Percentiles rank a stretch among this genome's conserved stretches.
Conservation (phyloP, 2,888 invertebrate genomes). For the Drosophila neoperkinsi region DNA sequence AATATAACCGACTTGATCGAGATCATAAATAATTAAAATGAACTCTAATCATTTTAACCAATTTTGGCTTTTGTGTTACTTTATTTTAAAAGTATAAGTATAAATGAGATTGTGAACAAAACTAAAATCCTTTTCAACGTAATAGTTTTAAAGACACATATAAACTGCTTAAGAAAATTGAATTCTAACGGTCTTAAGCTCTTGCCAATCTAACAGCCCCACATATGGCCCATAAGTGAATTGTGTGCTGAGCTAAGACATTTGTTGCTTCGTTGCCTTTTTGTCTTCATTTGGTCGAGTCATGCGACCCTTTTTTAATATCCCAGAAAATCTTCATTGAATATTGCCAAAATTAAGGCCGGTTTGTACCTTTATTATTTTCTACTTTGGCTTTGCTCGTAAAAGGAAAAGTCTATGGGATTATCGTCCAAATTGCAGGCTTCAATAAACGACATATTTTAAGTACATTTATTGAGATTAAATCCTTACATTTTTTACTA, state of each 20-base stretch:
- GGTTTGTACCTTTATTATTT: constrained; percentile 48
- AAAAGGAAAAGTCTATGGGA: constrained; percentile 50
- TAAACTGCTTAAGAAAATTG: constrained; percentile 17
- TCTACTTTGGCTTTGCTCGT: constrained; percentile 35
- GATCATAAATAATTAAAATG: neutral
- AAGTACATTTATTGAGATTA: constrained; percentile 32
- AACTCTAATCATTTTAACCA: neutral
- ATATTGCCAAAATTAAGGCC: constrained; percentile 61
- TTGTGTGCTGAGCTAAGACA: constrained; percentile 17
- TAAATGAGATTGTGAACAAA: no score
- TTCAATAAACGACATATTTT: constrained; percentile 38
- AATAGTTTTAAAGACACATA: neutral
- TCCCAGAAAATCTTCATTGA: constrained; percentile 49
- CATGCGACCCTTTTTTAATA: constrained; percentile 60
- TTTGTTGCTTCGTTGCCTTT: constrained; percentile 36
- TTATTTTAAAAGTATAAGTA: neutral
- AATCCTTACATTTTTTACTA: constrained; percentile 24
- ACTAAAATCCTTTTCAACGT: neutral
- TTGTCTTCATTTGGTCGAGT: constrained; percentile 23
- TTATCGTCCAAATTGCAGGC: constrained; percentile 53
- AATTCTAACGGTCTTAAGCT: constrained; percentile 21
- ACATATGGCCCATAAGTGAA: constrained; percentile 7
- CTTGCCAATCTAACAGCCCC: constrained; percentile 18
- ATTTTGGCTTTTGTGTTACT: neutral
- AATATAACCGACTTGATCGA: neutral